Evolutionary conservation across 2,888 invertebrate species (phyloP), one percentile per base, ranked within the genome.

Genomic region (Gastracanthus pulcherrimus): DNA sequence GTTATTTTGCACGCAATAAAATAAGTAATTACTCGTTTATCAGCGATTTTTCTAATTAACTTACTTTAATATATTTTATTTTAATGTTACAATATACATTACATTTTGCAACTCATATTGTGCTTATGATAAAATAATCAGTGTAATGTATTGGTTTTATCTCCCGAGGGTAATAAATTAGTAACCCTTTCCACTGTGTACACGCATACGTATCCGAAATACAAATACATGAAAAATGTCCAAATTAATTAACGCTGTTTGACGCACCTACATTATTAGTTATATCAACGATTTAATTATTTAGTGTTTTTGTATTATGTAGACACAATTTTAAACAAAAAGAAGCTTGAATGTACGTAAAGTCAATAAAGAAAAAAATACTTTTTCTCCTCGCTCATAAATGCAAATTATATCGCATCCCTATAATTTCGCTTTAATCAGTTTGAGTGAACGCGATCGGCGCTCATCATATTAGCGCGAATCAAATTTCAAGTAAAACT

Each of bases 401-500:
- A 62, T 62, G 60, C 60, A 31, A 62, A 34, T 62, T 58, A 23
- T n/a, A n/a, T 23, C 58, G 29, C 2, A 19, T 48, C 23, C 36
- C 11, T 23, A n/a, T 26, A 76, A 55, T 31, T 62, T 48, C 29
- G 67, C 41, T 34, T 29, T 23, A 64, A 31, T 29, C 38, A 36
- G 62, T 34, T 34, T 6, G 9, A 29, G n/a, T n/a, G 45, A 45
- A 45, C 45, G 4, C 13, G 34, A 58, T 38, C 55, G 0, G 3
- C 29, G 26, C 29, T 45, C 60, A 36, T 75, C 19, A 64, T 16
- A 36, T 36, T 75, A 34, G 36, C 13, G 16, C 19, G 34, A 78
- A 78, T 77, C 71, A 34, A 55, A 66, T 72, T 58, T 45, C 41
- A 69, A 45, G n/a, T 45, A n/a, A 34, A n/a, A 66, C 36, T 45